Evolutionary conservation across 2,888 invertebrate species (phyloP).

Genomic region (Drosophila emarginata): DNA sequence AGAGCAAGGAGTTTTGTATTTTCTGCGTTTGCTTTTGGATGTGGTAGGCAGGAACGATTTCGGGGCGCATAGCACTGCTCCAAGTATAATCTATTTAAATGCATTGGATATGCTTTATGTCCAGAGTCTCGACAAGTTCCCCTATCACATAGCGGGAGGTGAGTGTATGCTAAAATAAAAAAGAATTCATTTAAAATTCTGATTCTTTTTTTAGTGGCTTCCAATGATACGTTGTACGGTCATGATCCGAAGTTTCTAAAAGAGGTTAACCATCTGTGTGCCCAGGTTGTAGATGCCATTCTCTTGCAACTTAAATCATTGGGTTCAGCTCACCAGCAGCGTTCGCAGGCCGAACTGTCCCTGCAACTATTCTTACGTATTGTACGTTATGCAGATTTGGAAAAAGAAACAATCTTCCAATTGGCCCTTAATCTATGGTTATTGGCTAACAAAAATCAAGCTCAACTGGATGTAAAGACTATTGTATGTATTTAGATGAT

Average conservation of each 20-base stretch:
- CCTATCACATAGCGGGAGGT: slow-evolving; percentile 92
- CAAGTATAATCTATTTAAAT: slow-evolving; percentile 88
- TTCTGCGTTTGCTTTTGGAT: slow-evolving; percentile 91
- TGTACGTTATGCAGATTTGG: slow-evolving; percentile 86
- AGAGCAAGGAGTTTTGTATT: slow-evolving; percentile 92
- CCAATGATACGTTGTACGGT: slow-evolving; percentile 96
- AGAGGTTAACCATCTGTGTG: slow-evolving; percentile 90
- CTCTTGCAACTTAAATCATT: slow-evolving; percentile 87
- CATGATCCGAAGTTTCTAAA: slow-evolving; percentile 92
- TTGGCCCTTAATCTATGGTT: slow-evolving; percentile 93
- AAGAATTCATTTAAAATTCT: not conserved
- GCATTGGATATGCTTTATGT: slow-evolving; percentile 91
- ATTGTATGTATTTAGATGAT: slow-evolving; percentile 57
- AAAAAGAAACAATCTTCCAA: slow-evolving; percentile 85
- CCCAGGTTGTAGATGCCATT: slow-evolving; percentile 90
- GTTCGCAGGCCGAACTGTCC: slow-evolving; percentile 88
- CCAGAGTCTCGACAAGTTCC: slow-evolving; percentile 91
- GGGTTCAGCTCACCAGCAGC: slow-evolving; percentile 86
- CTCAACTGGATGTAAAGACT: slow-evolving; percentile 84
- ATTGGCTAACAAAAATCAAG: slow-evolving; percentile 87
- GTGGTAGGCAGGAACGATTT: slow-evolving; percentile 90
- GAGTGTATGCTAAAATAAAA: not conserved
- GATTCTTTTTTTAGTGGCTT: slow-evolving; percentile 86
- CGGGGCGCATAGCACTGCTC: slow-evolving; percentile 86
- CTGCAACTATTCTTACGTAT: slow-evolving; percentile 89